Conservation (phyloP, 1,140 invertebrate genomes). For the Hormaphis cornu region DNA sequence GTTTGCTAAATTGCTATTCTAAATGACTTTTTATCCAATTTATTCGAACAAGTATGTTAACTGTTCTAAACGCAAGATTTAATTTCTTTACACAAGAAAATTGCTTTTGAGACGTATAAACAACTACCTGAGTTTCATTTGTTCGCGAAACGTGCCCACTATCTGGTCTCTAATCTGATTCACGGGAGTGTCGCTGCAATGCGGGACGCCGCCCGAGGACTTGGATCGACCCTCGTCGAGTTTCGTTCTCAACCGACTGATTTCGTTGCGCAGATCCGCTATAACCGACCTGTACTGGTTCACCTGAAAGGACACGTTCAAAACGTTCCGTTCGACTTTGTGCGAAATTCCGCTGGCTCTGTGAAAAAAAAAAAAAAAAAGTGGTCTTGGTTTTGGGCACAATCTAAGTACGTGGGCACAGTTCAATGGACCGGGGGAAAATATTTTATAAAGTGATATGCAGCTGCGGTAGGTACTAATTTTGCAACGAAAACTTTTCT, state of each 20-base stretch:
- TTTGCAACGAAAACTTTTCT: too few species aligned
- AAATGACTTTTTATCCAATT: too few species aligned
- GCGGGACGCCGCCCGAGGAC: constrained; percentile 36
- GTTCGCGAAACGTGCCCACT: constrained; percentile 76
- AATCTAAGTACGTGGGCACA: too few species aligned
- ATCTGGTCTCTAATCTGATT: constrained; percentile 70
- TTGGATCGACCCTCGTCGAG: constrained; percentile 60
- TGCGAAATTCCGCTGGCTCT: constrained; percentile 17
- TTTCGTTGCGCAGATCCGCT: constrained; percentile 72
- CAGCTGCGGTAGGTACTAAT: too few species aligned
- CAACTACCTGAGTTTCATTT: constrained; percentile 70
- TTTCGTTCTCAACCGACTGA: constrained; percentile 66
- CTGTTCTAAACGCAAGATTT: constrained; percentile 31
- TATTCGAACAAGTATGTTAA: neutral
- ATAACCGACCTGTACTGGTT: constrained; percentile 73
- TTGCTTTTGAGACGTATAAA: neutral
- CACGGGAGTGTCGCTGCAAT: constrained; percentile 45
- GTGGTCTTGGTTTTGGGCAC: too few species aligned
- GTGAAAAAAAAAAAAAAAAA: constrained; percentile 34
- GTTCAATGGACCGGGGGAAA: too few species aligned
- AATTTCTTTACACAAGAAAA: too few species aligned
- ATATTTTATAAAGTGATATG: too few species aligned
- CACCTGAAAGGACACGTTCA: constrained; percentile 73
- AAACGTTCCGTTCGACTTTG: constrained; percentile 62
- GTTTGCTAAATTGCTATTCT: too few species aligned